Conservation (phyloP, 2,888 invertebrate species). For the Pandemis heparana region DNA sequence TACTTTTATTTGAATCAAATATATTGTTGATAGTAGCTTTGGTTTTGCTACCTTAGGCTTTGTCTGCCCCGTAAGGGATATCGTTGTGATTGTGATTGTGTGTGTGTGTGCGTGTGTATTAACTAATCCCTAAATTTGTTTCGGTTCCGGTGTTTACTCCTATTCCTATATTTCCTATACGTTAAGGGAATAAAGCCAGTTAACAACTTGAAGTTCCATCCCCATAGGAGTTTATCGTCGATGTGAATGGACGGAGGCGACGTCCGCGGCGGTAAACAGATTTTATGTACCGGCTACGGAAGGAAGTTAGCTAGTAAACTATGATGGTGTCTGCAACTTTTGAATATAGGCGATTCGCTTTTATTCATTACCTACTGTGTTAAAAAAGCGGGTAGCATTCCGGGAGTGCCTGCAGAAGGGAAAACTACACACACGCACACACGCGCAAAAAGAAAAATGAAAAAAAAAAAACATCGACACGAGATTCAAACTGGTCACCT, state of each 20-base stretch:
- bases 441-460: too few species aligned
- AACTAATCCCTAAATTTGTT: background rate
- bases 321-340: constrained; percentile 8
- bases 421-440: too few species aligned
- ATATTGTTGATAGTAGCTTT: too few species aligned
- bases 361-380: background rate
- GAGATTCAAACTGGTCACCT: too few species aligned
- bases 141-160: background rate
- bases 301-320: constrained; percentile 16
- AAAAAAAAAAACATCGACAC: too few species aligned
- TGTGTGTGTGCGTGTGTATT: too few species aligned
- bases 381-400: too few species aligned
- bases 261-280: constrained; percentile 29
- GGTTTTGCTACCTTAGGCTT: too few species aligned
- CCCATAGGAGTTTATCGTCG: constrained; percentile 16
- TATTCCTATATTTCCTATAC: background rate
- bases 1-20: too few species aligned
- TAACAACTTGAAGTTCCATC: constrained; percentile 7
- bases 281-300: constrained; percentile 29
- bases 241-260: background rate
- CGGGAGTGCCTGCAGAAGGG: too few species aligned
- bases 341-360: constrained; percentile 2
- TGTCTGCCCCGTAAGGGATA: too few species aligned
- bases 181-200: background rate
- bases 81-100: too few species aligned